Base-by-base conservation (phyloP, 2,888 invertebrate species). In the Scaptomyza cyrtandrae region DNA sequence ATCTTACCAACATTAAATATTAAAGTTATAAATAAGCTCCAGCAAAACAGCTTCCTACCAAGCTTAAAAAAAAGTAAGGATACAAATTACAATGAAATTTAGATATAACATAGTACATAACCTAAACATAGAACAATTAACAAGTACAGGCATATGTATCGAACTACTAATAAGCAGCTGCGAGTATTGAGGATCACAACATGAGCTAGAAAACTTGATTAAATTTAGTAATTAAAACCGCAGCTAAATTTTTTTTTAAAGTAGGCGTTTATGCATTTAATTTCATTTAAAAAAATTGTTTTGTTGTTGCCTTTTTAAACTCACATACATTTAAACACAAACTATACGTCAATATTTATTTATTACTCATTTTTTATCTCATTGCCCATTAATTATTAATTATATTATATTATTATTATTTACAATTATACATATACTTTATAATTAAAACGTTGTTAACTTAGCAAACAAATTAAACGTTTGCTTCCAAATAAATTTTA, bases 401-500 rank as follows among this genome's bases (percentile, higher is more conserved):
- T 37, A 19, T 35, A 50, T 19, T 35, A 50, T 39, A 39, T n/a
- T n/a, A n/a, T n/a, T n/a, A n/a, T n/a, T n/a, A n/a, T n/a, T n/a
- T 6, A 37, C n/a, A 27, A 4, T 39, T 61, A 52, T 52, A 27
- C 14, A 14, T 27, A 11, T 37, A 37, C 29, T 46, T n/a, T 53
- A 57, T 55, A 63, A 71, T 63, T 41, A 44, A 75, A 63, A 54
- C 63, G 81, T 82, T 82, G 74, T 83, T 80, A 70, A 80, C 63
- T 60, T 61, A 54, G 77, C 75, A 78, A 70, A 55, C 69, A 52
- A 61, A 65, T 66, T 46, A 41, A 35, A 65, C 57, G 72, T 79
- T 82, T 82, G 82, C 82, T 82, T 78, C 71, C 69, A 80, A 50
- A 66, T 71, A 58, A 64, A 67, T 48, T n/a, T 43, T 80, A 84